Conservation (phyloP, 2,113 vertebrate species). For the Neogale vison region DNA sequence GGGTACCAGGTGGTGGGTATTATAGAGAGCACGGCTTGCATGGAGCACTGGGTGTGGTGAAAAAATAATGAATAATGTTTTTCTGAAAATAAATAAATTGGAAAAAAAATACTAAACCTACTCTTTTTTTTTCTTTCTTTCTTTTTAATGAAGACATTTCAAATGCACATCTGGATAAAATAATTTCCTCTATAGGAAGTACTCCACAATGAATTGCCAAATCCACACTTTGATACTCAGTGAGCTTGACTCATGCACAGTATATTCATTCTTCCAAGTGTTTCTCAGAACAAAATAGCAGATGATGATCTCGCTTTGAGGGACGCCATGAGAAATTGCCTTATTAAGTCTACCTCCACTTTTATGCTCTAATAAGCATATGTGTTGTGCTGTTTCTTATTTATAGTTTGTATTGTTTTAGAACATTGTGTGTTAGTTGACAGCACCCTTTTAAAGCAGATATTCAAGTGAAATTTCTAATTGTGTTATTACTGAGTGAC, state of each 20-base stretch:
- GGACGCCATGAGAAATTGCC: background rate
- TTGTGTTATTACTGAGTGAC: background rate
- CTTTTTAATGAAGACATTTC: background rate
- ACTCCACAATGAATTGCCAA: background rate
- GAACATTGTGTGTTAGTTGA: background rate
- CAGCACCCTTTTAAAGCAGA: background rate
- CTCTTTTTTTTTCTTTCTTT: background rate
- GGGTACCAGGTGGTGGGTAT: too few relatives aligned
- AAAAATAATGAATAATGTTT: too few relatives aligned
- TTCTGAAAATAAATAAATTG: too few relatives aligned
- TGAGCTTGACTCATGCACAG: background rate
- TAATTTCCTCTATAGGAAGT: background rate
- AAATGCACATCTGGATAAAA: background rate
- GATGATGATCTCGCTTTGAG: background rate
- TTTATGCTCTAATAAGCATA: background rate
- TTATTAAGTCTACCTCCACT: background rate
- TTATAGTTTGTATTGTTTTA: background rate
- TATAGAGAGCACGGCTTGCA: too few relatives aligned
- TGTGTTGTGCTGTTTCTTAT: background rate
- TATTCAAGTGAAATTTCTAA: background rate
- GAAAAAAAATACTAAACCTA: background rate
- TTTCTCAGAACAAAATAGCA: background rate
- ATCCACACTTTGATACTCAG: background rate
- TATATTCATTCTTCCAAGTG: background rate
- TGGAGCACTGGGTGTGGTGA: too few relatives aligned